These are phyloP conservation scores for Hapalemur alaotrensis DNA, from an alignment of 2,797 vertebrate genomes.

Conservation along the genomic window DNA sequence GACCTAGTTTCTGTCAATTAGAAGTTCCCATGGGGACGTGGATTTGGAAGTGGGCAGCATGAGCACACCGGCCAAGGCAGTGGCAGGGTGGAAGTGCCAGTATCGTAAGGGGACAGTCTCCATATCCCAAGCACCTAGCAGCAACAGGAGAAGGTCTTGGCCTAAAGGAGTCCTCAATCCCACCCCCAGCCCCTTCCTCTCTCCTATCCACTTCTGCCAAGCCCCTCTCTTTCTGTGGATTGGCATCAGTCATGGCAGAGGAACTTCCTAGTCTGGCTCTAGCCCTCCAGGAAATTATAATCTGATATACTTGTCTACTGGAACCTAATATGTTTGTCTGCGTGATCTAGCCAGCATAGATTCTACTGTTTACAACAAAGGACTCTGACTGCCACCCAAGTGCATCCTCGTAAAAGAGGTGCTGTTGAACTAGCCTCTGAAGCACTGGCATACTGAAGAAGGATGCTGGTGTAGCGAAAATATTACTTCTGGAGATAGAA, in stretches of 20 bases:
- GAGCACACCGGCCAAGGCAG: not conserved
- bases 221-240: not conserved
- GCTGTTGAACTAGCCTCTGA: not conserved
- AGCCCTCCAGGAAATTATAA: not conserved
- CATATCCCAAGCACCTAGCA: not conserved
- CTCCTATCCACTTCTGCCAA: not conserved
- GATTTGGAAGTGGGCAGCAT: not conserved
- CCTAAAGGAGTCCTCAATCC: not conserved
- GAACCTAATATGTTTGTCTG: not conserved
- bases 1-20: not conserved
- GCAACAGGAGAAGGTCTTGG: not conserved
- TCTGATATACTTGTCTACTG: not conserved
- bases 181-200: too few species aligned
- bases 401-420: not conserved
- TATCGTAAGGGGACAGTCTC: too few species aligned
- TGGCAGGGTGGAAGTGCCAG: not conserved
- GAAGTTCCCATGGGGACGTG: too few species aligned
- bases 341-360: not conserved
- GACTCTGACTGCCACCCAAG: not conserved
- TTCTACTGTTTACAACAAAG: not conserved
- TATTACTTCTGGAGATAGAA: not conserved
- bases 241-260: not conserved
- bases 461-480: not conserved
- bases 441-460: not conserved
- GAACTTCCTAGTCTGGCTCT: not conserved